phyloP scores from a whole-genome alignment of 2,888 invertebrate genomes.

The Mantis religiosa region DNA sequence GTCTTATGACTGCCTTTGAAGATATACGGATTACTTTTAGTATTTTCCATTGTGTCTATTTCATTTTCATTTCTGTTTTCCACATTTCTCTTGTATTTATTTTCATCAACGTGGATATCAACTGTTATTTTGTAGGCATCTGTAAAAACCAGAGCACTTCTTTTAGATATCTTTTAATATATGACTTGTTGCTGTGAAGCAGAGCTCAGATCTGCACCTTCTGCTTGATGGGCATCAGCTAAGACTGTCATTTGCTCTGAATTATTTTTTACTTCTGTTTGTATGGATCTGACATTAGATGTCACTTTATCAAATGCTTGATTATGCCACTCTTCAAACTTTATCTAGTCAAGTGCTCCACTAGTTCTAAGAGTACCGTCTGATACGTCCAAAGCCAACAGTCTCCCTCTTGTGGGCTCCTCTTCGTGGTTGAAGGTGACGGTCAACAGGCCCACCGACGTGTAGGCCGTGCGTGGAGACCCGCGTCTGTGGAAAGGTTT shows the following conservation, averaged over 20 bases:
- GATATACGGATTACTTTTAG: too few species aligned
- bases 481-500: too few species aligned
- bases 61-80: too few species aligned
- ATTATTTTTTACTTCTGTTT: neutral
- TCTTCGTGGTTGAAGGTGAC: too few species aligned
- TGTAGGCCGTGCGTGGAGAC: too few species aligned
- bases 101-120: too few species aligned
- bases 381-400: too few species aligned
- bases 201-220: neutral
- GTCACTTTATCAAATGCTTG: neutral
- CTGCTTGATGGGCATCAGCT: neutral
- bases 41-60: too few species aligned
- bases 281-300: neutral
- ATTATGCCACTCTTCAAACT: slow-evolving; percentile 1
- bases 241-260: neutral
- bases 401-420: too few species aligned
- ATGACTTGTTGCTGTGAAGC: neutral
- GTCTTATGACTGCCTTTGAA: too few species aligned
- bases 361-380: neutral
- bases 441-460: too few species aligned
- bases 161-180: neutral
- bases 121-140: neutral
- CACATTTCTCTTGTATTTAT: too few species aligned
- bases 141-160: neutral
- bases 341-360: neutral